Base-by-base conservation (phyloP, 1,140 invertebrate species). In the Euschistus heros region DNA sequence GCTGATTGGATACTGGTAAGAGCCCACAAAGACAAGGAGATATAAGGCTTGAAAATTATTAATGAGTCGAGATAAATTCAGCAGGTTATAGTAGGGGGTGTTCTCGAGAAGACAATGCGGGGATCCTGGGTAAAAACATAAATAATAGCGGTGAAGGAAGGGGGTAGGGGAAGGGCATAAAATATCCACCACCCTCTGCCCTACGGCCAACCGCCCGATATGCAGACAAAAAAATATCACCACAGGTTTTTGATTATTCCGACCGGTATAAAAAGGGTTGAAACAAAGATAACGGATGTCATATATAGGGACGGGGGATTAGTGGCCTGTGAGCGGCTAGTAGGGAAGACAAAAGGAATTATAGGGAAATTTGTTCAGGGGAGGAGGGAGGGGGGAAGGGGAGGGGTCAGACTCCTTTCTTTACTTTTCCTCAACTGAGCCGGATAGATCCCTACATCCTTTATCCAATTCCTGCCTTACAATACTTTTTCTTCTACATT, bases 211-310 rank as follows among this genome's bases (percentile, higher is more conserved):
- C 52, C 52, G 22, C 22, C 52, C 62, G 69, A 71, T 71, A 69
- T 65, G 66, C 69, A 66, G 66, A 67, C 62, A 68, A 69, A 71
- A 70, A 70, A 71, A 69, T 68, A 67, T 69, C 68, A 67, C 67
- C 67, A 59, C 67, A 67, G 66, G 66, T 70, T 70, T 70, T 69
- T 71, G 70, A 71, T 71, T 71, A 71, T 71, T 71, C 69, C 65
- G 62, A 66, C 66, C 27, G 27, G 67, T 66, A 68, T 71, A 71
- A 71, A 71, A 71, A 71, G 70, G 70, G 70, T 71, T 69, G 70
- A 71, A 69, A 71, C 70, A 71, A 71, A 71, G 70, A 71, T 71
- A 71, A 69, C 70, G 70, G 68, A 71, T 71, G 69, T 69, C 68
- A 71, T 68, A 68, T 71, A 71, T 67, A 67, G 33, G 66, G 59